A percentile compares a stretch with the other conserved stretches of the same genome.
Conservation (phyloP, 53 echinoderm and acorn worm genomes). For the Luidia sarsii region DNA sequence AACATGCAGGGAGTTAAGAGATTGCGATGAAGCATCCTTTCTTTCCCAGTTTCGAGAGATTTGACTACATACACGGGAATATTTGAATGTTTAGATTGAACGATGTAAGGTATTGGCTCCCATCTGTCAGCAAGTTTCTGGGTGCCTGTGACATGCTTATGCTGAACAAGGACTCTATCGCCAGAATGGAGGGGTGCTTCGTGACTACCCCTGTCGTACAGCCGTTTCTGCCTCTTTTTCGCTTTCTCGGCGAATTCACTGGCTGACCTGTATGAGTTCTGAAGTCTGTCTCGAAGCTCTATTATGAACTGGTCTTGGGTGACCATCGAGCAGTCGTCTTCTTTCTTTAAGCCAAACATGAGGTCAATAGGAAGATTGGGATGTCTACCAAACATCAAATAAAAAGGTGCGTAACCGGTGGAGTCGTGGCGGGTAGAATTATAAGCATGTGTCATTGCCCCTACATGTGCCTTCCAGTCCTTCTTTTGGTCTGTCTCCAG, state of each 20-base stretch:
- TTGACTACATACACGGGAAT: conserved; percentile 23
- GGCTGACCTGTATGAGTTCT: not conserved
- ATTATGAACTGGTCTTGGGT: not conserved
- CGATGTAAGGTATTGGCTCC: conserved; percentile 13
- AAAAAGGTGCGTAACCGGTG: conserved; percentile 15
- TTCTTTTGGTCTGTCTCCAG: conserved; percentile 1
- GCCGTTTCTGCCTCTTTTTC: not conserved
- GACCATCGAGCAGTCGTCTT: not conserved
- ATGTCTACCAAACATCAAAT: conserved; percentile 10
- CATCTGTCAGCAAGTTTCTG: conserved; percentile 43
- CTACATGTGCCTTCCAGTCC: not conserved
- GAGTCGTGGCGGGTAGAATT: conserved; percentile 12
- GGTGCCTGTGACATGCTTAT: not conserved
- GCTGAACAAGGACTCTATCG: conserved; percentile 13
- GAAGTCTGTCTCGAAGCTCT: not conserved
- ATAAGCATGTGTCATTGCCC: conserved; percentile 13
- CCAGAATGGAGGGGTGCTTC: conserved; percentile 1
- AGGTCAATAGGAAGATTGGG: conserved; percentile 18
- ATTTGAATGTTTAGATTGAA: conserved; percentile 11
- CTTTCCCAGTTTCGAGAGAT: conserved; percentile 10
- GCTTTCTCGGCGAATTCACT: not conserved
- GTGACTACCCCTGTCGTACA: not conserved
- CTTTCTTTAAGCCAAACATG: conserved; percentile 17
- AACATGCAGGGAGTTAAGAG: conserved; percentile 49
- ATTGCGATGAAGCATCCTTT: conserved; percentile 37